Base-by-base conservation (phyloP, 2,797 vertebrate genomes). In the Rousettus madagascariensis region DNA sequence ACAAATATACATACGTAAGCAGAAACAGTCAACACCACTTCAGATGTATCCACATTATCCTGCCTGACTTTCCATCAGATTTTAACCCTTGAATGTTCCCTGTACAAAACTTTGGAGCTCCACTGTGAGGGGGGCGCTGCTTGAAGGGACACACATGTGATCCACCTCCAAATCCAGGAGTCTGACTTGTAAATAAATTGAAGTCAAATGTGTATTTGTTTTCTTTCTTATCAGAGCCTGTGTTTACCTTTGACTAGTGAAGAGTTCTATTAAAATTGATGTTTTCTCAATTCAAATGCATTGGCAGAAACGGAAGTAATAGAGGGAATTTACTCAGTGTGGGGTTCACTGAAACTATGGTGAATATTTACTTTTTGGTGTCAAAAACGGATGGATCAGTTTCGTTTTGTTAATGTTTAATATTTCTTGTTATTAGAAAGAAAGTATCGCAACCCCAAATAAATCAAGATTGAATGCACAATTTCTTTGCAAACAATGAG, bases 401-500 rank as follows among this genome's bases (percentile, higher is more conserved):
- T 90, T 84, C 36, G 3, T 2, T 68, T 55, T 57, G 78, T 63
- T 55, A 86, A 75, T 12, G 80, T 91, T 96, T 33, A 86, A 17
- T 80, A 65, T 88, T 65, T 75, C 6, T 5, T 94, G 24, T 24
- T 90, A 65, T 66, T 86, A 92, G 93, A 89, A 28, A 84, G 36
- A 77, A 95, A 92, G 28, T 87, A 43, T 69, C 80, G 0, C 55
- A 77, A 66, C n/a, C 20, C 46, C 26, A 71, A 55, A 41, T 91
- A 90, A 75, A 94, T 89, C 28, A 85, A 86, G 82, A 87, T 33
- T 93, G 12, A 96, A 61, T 26, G 5, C 33, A 85, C 49, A 78
- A 65, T 84, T 94, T 95, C 38, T 82, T 93, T 97, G 38, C 36
- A 97, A 97, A 92, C 16, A 96, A 77, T 20, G 72, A 93, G 95